Percentiles rank a stretch among this genome's conserved stretches.
phyloP scores from a whole-genome alignment of 2,888 invertebrate species.

The Saturnia japonica region DNA sequence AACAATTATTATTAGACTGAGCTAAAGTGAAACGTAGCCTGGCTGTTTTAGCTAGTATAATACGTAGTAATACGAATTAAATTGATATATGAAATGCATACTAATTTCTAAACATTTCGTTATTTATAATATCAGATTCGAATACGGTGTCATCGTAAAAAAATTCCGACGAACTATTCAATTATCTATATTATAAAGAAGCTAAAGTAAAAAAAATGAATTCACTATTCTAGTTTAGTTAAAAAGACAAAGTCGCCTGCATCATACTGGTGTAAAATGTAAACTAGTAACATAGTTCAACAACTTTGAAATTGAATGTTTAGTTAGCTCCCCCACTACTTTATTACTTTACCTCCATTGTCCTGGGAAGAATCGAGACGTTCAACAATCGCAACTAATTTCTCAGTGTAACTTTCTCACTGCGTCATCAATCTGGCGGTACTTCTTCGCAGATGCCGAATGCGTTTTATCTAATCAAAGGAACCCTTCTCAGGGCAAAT shows the following conservation, averaged over 20 bases:
- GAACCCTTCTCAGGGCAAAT: constrained; percentile 16
- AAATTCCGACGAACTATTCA: background rate
- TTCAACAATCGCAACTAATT: constrained; percentile 6
- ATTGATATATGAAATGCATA: background rate
- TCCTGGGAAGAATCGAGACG: background rate
- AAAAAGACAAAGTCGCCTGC: background rate
- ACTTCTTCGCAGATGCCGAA: constrained; percentile 12
- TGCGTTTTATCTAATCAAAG: constrained; percentile 16
- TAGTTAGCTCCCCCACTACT: background rate
- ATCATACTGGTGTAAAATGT: background rate
- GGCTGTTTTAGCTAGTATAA: no score
- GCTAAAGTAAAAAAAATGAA: background rate
- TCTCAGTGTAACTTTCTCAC: background rate
- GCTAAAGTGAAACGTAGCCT: no score
- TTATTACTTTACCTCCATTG: background rate
- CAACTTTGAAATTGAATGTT: background rate
- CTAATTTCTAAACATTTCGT: background rate
- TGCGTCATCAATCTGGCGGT: constrained; percentile 11
- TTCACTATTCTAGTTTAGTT: background rate
- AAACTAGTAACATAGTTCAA: background rate
- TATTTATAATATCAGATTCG: no score
- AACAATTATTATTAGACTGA: no score
- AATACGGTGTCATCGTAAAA: background rate
- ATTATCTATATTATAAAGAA: background rate
- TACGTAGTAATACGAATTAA: background rate